These are phyloP conservation scores for Serripes groenlandicus DNA, from an alignment of 2,888 invertebrate genomes.

Conservation along the genomic window DNA sequence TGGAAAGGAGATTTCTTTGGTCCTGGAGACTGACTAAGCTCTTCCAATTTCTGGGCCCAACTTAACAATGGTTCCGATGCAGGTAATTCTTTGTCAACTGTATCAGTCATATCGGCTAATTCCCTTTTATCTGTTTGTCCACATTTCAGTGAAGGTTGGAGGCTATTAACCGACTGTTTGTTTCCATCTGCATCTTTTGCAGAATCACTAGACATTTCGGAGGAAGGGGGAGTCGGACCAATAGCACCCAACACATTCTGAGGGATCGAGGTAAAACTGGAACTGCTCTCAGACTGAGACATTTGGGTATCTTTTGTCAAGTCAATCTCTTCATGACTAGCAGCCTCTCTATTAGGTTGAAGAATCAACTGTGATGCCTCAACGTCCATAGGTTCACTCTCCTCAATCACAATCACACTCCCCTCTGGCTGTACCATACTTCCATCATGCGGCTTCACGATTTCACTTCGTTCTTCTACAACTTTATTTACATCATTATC, in stretches of 20 bases:
- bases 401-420: constrained; percentile 37
- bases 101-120: not conserved
- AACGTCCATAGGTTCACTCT: constrained; percentile 37
- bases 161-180: not conserved
- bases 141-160: not conserved
- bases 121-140: not conserved
- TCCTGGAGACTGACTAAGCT: constrained; percentile 53
- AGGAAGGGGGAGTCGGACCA: constrained; percentile 36
- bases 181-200: not conserved
- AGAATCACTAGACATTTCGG: constrained; percentile 39
- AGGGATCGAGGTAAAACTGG: constrained; percentile 41
- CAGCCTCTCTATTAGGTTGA: not conserved
- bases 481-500: not conserved
- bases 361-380: not conserved
- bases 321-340: not conserved
- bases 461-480: not conserved
- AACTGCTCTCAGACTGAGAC: not conserved
- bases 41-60: constrained; percentile 60
- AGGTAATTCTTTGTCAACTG: constrained; percentile 1
- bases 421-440: constrained; percentile 15
- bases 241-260: constrained; percentile 58
- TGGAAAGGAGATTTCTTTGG: constrained; percentile 32
- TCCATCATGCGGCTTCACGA: not conserved
- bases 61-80: constrained; percentile 57
- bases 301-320: constrained; percentile 21